Percentiles rank a stretch among this genome's conserved stretches.
Evolutionary conservation across 1,140 invertebrate species (phyloP).

Genomic region (Brachionus sp.): DNA sequence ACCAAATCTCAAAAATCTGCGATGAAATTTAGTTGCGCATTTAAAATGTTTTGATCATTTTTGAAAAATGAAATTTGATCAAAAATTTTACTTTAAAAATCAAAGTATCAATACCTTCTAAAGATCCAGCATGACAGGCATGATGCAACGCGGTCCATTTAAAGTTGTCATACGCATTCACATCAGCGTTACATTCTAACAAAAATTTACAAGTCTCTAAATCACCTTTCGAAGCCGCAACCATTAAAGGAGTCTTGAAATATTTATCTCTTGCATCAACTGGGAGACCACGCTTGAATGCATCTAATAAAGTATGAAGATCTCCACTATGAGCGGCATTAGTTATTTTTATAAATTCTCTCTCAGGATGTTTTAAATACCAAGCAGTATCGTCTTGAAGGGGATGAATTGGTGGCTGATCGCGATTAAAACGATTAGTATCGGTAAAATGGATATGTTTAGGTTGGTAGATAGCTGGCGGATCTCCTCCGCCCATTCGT

Average conservation of each 20-base stretch:
- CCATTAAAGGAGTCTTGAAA: constrained; percentile 61
- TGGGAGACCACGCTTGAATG: constrained; percentile 52
- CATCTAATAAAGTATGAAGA: constrained; percentile 53
- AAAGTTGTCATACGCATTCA: constrained; percentile 59
- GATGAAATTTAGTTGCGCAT: too few relatives aligned
- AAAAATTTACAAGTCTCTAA: constrained; percentile 57
- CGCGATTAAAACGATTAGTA: constrained; percentile 57
- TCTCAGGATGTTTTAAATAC: constrained; percentile 58
- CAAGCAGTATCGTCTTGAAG: constrained; percentile 59
- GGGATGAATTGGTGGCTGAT: constrained; percentile 56
- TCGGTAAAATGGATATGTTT: constrained; percentile 57
- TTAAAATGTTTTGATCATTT: too few relatives aligned
- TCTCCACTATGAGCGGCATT: constrained; percentile 50
- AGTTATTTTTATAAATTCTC: constrained; percentile 57
- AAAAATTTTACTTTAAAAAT: too few relatives aligned
- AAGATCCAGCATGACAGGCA: constrained; percentile 56
- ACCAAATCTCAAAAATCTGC: too few relatives aligned
- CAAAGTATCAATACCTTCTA: neutral
- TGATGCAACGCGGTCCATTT: constrained; percentile 61
- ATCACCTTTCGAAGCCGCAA: constrained; percentile 53
- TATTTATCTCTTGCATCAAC: constrained; percentile 58
- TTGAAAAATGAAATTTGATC: too few relatives aligned
- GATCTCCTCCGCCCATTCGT: constrained; percentile 54
- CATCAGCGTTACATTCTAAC: constrained; percentile 55
- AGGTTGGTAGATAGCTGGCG: constrained; percentile 55